Conservation (phyloP, 1,140 invertebrate species). For the Sweltsa coloradensis region DNA sequence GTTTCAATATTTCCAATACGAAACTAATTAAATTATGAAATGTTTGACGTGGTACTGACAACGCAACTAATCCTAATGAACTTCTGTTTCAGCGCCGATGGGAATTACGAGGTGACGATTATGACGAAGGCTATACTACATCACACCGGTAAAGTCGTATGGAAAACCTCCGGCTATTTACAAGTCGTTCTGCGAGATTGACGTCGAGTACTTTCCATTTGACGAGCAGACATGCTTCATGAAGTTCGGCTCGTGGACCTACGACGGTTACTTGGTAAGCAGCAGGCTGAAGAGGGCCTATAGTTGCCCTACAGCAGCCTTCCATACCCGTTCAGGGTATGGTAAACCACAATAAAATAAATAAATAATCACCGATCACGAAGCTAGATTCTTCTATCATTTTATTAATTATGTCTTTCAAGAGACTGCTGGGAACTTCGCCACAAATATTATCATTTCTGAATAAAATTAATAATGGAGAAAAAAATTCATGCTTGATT, state of each 20-base stretch:
- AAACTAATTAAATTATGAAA: no score
- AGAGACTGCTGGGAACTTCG: background rate
- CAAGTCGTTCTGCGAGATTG: conserved; percentile 95
- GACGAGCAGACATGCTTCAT: conserved; percentile 93
- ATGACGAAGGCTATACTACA: conserved; percentile 92
- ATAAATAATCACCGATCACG: background rate
- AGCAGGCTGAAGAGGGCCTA: no score
- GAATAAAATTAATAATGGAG: background rate
- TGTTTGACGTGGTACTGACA: no score
- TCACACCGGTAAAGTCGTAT: conserved; percentile 84
- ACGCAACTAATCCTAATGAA: no score
- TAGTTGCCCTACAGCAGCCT: no score
- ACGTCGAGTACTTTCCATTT: conserved; percentile 93
- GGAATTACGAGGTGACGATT: conserved; percentile 95
- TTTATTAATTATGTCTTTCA: background rate
- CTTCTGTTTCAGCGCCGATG: conserved; percentile 82
- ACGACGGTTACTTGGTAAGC: conserved; percentile 78
- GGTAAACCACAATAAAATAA: no score
- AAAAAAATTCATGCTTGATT: background rate
- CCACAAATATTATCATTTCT: background rate
- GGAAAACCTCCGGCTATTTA: conserved; percentile 96
- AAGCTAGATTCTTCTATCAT: background rate
- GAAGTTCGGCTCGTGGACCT: conserved; percentile 95
- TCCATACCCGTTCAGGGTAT: no score
- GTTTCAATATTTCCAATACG: no score